Conservation (phyloP, 2,113 vertebrate genomes). For the Sapajus apella region DNA sequence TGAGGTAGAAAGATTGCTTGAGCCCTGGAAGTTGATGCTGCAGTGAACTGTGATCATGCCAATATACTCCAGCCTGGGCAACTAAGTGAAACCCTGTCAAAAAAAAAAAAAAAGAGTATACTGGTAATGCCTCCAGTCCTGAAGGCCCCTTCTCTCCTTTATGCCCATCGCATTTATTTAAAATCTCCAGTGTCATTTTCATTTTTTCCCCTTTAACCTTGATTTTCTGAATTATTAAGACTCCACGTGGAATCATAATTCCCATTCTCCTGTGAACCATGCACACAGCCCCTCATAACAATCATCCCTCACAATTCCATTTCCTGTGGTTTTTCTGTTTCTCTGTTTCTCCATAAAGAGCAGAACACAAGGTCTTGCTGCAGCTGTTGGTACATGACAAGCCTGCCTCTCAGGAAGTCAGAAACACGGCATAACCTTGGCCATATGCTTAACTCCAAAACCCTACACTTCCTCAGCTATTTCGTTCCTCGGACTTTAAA, state of each 20-base stretch:
- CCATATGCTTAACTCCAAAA: neutral
- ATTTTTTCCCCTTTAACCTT: neutral
- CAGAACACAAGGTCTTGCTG: neutral
- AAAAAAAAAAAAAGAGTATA: no score
- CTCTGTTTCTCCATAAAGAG: conserved; percentile 1
- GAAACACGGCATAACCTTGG: neutral
- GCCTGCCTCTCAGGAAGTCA: neutral
- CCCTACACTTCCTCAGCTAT: neutral
- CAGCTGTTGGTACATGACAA: neutral
- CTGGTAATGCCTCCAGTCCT: no score
- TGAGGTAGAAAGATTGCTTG: no score
- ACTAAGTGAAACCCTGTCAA: no score
- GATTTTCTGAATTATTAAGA: neutral
- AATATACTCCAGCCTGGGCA: no score
- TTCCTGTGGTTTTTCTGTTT: neutral
- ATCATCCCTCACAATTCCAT: neutral
- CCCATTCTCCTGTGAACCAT: neutral
- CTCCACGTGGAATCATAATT: neutral
- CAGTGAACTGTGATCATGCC: no score
- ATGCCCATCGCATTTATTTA: neutral
- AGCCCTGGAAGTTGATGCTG: no score
- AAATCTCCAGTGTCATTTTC: neutral
- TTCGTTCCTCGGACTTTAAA: neutral
- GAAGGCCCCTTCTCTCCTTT: neutral
- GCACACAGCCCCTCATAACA: neutral